A percentile compares a stretch with the other conserved stretches of the same genome.
phyloP scores from a whole-genome alignment of 92 coral and sea anemone genomes.

The Umimayanthus kanabou region DNA sequence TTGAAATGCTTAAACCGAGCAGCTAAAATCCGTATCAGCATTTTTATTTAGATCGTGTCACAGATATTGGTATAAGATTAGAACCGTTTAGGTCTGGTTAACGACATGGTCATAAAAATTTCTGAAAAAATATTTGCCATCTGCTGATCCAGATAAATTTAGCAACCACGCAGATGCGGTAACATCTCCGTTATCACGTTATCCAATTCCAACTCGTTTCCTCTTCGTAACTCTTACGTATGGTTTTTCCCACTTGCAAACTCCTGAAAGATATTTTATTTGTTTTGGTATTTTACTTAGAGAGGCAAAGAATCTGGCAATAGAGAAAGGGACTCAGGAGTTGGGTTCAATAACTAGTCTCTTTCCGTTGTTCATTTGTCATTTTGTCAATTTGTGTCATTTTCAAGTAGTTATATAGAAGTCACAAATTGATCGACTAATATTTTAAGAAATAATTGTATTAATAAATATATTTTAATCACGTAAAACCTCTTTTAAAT shows the following conservation, averaged over 20 bases:
- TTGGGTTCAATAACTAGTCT: neutral
- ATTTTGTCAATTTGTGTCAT: neutral
- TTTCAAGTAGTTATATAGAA: too few species aligned
- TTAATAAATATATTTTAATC: too few species aligned
- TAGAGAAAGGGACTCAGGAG: neutral
- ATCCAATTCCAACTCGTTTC: neutral
- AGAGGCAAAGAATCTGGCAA: neutral
- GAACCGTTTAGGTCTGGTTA: neutral
- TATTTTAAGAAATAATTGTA: too few species aligned
- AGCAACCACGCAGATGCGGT: neutral
- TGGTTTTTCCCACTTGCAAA: neutral
- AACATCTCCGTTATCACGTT: neutral
- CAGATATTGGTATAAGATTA: conserved; percentile 29
- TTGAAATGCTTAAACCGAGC: neutral
- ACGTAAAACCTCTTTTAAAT: too few species aligned
- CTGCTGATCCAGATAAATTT: neutral
- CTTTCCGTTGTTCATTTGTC: neutral
- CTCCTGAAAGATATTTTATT: neutral
- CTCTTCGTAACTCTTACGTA: neutral
- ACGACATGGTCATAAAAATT: neutral
- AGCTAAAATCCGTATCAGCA: neutral
- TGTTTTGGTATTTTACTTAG: neutral
- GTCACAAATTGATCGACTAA: neutral
- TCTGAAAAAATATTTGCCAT: neutral
- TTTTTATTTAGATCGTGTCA: conserved; percentile 18